Conservation (phyloP, 2,113 vertebrate genomes). For the Gymnogyps californianus region DNA sequence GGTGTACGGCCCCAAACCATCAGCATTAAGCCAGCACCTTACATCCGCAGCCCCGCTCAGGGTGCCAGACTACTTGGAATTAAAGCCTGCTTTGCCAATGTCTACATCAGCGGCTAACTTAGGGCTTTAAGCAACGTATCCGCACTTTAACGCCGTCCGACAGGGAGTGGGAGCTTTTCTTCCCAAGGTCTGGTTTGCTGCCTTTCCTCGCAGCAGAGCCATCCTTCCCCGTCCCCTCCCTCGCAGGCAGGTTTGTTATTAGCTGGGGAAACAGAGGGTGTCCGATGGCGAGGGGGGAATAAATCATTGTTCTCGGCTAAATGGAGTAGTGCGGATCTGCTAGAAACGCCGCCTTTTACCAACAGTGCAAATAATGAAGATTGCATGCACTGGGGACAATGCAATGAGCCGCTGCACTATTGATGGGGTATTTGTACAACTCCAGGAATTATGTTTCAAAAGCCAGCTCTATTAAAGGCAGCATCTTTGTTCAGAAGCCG, state of each 20-base stretch:
- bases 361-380: slow-evolving; percentile 78
- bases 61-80: background rate
- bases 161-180: background rate
- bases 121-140: background rate
- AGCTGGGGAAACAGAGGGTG: slow-evolving; percentile 69
- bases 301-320: slow-evolving; percentile 76
- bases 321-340: slow-evolving; percentile 72
- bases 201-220: background rate
- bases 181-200: background rate
- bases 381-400: slow-evolving; percentile 69
- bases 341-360: slow-evolving; percentile 68
- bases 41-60: background rate
- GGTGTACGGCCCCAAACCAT: background rate
- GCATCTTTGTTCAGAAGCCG: slow-evolving; percentile 28
- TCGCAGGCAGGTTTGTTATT: slow-evolving; percentile 51
- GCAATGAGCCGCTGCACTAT: slow-evolving; percentile 71
- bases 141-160: fast-evolving
- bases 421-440: slow-evolving; percentile 71
- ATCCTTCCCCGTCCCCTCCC: background rate
- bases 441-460: slow-evolving; percentile 62
- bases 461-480: slow-evolving; percentile 61
- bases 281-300: slow-evolving; percentile 65
- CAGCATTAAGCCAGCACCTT: background rate
- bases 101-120: background rate
- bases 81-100: background rate